These are phyloP conservation scores for Apantesis nais DNA, from an alignment of 2,888 invertebrate genomes.

Conservation along the genomic window DNA sequence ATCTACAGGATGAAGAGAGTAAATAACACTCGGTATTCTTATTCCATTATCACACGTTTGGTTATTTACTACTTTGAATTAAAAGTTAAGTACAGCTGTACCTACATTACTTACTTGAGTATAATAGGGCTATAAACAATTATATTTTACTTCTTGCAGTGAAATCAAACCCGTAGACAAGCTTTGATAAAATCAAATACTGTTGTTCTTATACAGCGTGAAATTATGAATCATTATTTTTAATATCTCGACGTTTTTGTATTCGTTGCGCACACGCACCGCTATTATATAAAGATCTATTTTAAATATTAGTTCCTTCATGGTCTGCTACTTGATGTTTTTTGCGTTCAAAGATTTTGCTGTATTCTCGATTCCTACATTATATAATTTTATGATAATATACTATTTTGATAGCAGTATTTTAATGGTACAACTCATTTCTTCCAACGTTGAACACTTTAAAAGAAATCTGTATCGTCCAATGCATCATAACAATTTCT, in stretches of 20 bases:
- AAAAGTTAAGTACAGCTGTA: background rate
- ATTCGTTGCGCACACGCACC: slow-evolving; percentile 14
- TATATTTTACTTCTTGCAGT: slow-evolving; percentile 6
- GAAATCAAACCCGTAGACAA: slow-evolving; percentile 12
- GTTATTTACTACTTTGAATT: background rate
- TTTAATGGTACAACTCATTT: background rate
- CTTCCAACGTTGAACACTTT: background rate
- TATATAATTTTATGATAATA: background rate
- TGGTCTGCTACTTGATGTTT: slow-evolving; percentile 5
- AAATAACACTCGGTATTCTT: too few species aligned
- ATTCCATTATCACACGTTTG: too few species aligned
- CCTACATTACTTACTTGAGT: background rate
- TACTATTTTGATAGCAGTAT: background rate
- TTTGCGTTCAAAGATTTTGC: background rate
- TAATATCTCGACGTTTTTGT: slow-evolving; percentile 11
- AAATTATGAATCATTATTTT: slow-evolving; percentile 18
- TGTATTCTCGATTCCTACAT: background rate
- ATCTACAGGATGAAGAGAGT: too few species aligned
- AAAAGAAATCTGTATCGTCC: too few species aligned
- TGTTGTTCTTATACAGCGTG: slow-evolving; percentile 13
- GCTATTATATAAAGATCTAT: slow-evolving; percentile 9
- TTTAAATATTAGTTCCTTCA: slow-evolving; percentile 10
- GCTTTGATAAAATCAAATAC: slow-evolving; percentile 18
- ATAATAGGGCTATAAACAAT: background rate
- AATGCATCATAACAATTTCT: too few species aligned